phyloP scores from a whole-genome alignment of 1,140 invertebrate genomes.

The Ctenoplectra terminalis region DNA sequence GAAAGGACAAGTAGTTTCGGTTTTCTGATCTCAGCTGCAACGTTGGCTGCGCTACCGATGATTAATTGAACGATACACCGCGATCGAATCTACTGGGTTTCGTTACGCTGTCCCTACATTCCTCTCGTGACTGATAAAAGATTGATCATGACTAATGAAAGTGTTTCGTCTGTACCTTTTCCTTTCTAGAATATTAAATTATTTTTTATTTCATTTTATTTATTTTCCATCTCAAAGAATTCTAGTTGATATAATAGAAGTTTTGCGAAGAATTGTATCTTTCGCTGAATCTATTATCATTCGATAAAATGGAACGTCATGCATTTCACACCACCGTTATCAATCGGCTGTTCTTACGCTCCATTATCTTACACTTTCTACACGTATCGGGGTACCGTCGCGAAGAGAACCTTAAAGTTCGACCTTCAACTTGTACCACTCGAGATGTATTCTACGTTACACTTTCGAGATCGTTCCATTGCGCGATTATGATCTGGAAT shows the following conservation, averaged over 20 bases:
- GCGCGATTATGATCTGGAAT: not conserved
- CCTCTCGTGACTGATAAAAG: too few species aligned
- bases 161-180: not conserved
- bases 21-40: not conserved
- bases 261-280: too few species aligned
- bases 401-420: not conserved
- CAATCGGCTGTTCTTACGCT: not conserved
- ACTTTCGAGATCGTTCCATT: not conserved
- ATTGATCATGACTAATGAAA: not conserved
- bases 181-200: too few species aligned
- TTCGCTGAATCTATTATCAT: not conserved
- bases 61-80: constrained; percentile 22
- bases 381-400: not conserved
- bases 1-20: constrained; percentile 25
- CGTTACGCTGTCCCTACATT: not conserved
- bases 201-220: too few species aligned
- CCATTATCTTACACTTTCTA: not conserved
- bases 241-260: too few species aligned
- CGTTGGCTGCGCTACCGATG: not conserved
- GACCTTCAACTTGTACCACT: not conserved
- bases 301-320: not conserved
- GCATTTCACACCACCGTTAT: not conserved
- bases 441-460: not conserved
- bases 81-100: not conserved
- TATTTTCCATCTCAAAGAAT: too few species aligned